phyloP scores from a whole-genome alignment of 2,888 invertebrate genomes.

The Drosophila birchii region DNA sequence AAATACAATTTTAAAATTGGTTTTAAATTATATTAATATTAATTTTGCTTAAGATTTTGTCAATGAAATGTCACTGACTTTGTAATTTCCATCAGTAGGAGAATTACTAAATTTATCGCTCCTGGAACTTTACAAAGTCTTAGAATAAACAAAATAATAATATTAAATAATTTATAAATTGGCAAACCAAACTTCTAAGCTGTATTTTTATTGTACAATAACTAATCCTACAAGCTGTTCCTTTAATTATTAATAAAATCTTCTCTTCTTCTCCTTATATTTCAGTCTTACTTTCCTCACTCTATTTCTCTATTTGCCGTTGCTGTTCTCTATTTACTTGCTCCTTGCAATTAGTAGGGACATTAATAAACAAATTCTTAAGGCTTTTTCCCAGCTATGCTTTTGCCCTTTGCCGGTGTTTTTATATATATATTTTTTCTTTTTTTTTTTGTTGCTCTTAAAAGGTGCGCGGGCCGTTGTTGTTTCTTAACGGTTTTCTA shows the following conservation, averaged over 20 bases:
- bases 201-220: too few relatives aligned
- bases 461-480: neutral
- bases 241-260: neutral
- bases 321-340: slow-evolving; percentile 3
- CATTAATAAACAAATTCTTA: slow-evolving; percentile 25
- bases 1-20: too few relatives aligned
- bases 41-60: too few relatives aligned
- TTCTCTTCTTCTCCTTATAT: too few relatives aligned
- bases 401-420: slow-evolving; percentile 11
- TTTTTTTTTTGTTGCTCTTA: slow-evolving; percentile 5
- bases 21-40: too few relatives aligned
- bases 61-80: neutral
- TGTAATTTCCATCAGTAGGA: neutral
- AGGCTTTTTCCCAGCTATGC: slow-evolving; percentile 5
- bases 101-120: neutral
- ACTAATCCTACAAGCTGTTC: neutral
- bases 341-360: slow-evolving; percentile 25
- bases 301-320: slow-evolving; percentile 1
- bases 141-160: neutral
- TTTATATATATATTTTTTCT: slow-evolving; percentile 1
- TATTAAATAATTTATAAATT: too few relatives aligned
- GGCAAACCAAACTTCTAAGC: too few relatives aligned
- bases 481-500: slow-evolving; percentile 37
- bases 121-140: neutral
- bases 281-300: neutral